Base-by-base conservation (phyloP, 2,797 vertebrate species). In the Benthosema pterotum region DNA sequence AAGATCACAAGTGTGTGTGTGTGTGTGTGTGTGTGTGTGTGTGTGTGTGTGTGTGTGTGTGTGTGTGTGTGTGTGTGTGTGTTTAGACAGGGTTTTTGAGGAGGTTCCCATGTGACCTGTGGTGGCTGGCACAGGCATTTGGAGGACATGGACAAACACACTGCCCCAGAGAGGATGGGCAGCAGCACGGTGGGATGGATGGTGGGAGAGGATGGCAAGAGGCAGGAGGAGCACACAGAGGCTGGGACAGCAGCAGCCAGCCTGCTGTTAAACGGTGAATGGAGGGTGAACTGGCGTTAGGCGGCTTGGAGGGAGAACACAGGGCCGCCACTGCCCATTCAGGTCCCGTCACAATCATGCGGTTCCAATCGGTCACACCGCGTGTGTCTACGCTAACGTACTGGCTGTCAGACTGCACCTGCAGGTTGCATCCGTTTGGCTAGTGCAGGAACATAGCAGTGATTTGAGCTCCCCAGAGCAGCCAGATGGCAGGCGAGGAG, bases 161-260 rank as follows among this genome's bases (percentile, higher is more conserved):
- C 11, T 38, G 25, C 38, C 43, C 59, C n/a, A n/a, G n/a, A n/a
- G n/a, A n/a, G n/a, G n/a, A n/a, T n/a, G 7, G 54, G 72, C 56
- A 78, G 80, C 45, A 76, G 69, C 65, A 77, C 46, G 73, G 64
- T 32, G 28, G 58, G 52, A 77, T 4, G 8, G 22, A 72, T 32
- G 66, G 54, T 73, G 54, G 63, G 45, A 7, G 67, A 38, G 32
- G 7, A n/a, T n/a, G n/a, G 7, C 32, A 38, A 38, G 58, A 55
- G 50, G 69, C 46, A 52, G 46, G 42, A 47, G 62, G 42, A 47
- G 62, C n/a, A 72, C 75, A 77, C 38, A 68, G 70, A 54, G 18
- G 15, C 79, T 74, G 75, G 85, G 78, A 83, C 53, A 43, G 60
- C 53, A 43, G 60, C 56, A 32, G 71, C 76, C 85, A 87, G 58